Conservation (phyloP, 2,797 vertebrate genomes). For the Chromobotia macracanthus region DNA sequence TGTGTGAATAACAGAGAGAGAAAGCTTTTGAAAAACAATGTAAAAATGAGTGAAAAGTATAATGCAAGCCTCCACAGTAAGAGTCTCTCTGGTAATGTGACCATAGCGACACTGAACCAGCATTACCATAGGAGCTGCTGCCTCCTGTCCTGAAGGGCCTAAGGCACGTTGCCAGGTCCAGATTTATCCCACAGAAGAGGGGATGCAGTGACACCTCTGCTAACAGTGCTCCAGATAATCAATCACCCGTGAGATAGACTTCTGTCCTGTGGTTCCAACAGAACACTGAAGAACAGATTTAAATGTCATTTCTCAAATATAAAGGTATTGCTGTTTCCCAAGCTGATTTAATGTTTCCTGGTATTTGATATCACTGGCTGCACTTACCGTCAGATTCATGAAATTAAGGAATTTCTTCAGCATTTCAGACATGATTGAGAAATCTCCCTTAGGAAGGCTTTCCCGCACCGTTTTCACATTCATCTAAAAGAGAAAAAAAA, state of each 20-base stretch:
- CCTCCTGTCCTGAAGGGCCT: slow-evolving; percentile 41
- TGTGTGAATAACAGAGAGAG: slow-evolving; percentile 2
- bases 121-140: slow-evolving; percentile 24
- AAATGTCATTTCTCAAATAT: neutral
- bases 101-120: slow-evolving; percentile 6
- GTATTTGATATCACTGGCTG: slow-evolving; percentile 1
- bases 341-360: neutral
- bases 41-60: slow-evolving; percentile 9
- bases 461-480: slow-evolving; percentile 96
- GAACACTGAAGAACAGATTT: slow-evolving; percentile 82
- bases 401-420: slow-evolving; percentile 98
- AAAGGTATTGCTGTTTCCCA: no score
- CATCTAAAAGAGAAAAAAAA: no score
- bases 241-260: slow-evolving; percentile 98
- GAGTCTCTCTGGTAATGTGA: neutral
- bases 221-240: slow-evolving; percentile 99
- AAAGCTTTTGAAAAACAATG: slow-evolving; percentile 28
- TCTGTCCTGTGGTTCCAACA: slow-evolving; percentile 98
- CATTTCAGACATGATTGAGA: slow-evolving; percentile 99
- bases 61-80: slow-evolving; percentile 29
- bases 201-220: slow-evolving; percentile 62
- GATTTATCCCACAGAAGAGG: slow-evolving; percentile 61
- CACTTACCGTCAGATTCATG: slow-evolving; percentile 99
- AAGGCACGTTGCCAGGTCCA: slow-evolving; percentile 44
- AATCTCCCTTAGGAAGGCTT: slow-evolving; percentile 94